Evolutionary conservation across 2,797 vertebrate species (phyloP).

Genomic region (Artibeus lituratus): DNA sequence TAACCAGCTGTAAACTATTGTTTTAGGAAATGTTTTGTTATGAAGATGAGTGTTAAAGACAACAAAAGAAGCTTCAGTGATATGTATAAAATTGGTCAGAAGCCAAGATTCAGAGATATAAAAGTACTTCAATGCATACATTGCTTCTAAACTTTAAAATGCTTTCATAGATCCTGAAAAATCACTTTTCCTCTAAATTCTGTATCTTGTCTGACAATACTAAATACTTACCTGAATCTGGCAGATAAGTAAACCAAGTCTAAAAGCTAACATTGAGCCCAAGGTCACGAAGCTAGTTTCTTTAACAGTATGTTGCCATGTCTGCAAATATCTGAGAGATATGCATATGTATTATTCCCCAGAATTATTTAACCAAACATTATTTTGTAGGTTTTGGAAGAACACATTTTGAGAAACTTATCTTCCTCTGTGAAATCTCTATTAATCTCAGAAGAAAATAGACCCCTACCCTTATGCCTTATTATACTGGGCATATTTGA

Average conservation of each 20-base stretch:
- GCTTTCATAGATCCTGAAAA: neutral
- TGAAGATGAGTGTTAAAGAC: neutral
- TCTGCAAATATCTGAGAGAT: neutral
- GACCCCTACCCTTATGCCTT: neutral
- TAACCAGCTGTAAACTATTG: neutral
- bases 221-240: neutral
- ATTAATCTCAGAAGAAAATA: neutral
- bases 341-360: neutral
- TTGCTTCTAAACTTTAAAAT: neutral
- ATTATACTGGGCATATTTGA: neutral
- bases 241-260: neutral
- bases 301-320: neutral
- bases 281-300: neutral
- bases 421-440: neutral
- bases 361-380: neutral
- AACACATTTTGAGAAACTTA: neutral
- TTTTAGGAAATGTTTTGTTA: slow-evolving; percentile 17
- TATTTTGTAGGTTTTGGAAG: neutral
- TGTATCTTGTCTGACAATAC: neutral
- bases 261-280: neutral
- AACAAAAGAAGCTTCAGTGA: neutral
- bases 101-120: neutral
- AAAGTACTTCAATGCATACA: neutral
- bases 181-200: neutral
- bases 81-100: neutral